phyloP scores from a whole-genome alignment of 2,797 vertebrate species.

The Hylomyscus alleni region DNA sequence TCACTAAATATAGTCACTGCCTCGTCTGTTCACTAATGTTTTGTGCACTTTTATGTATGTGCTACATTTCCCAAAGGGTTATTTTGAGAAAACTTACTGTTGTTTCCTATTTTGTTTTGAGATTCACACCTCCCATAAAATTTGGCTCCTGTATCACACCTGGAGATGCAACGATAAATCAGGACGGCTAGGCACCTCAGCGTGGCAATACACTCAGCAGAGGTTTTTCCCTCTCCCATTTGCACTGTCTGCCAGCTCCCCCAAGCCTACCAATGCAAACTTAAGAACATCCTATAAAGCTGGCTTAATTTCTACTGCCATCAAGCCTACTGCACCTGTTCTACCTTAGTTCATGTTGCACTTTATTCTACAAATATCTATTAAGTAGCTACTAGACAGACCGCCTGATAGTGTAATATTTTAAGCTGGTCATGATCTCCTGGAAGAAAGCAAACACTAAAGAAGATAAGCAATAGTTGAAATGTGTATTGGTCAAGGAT shows the following conservation, averaged over 20 bases:
- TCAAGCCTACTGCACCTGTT: neutral
- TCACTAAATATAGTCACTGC: neutral
- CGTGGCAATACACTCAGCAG: neutral
- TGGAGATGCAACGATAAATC: neutral
- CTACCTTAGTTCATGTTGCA: neutral
- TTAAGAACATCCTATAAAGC: conserved; percentile 7
- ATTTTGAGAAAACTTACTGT: neutral
- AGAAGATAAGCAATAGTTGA: neutral
- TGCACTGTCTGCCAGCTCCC: neutral
- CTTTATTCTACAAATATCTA: conserved; percentile 1
- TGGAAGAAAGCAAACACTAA: neutral
- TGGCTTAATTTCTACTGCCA: conserved; percentile 18
- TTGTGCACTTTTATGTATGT: neutral
- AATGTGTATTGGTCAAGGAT: neutral
- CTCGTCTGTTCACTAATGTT: neutral
- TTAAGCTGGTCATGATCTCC: conserved; percentile 2
- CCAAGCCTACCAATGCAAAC: neutral
- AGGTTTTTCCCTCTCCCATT: neutral
- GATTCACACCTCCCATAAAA: neutral
- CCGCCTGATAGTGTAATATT: neutral
- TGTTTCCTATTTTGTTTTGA: conserved; percentile 11
- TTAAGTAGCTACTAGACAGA: neutral
- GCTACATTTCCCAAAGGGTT: neutral
- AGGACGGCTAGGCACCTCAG: neutral
- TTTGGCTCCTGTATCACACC: neutral